Evolutionary conservation across 2,113 vertebrate genomes (phyloP).

Genomic region (Istiophorus platypterus): DNA sequence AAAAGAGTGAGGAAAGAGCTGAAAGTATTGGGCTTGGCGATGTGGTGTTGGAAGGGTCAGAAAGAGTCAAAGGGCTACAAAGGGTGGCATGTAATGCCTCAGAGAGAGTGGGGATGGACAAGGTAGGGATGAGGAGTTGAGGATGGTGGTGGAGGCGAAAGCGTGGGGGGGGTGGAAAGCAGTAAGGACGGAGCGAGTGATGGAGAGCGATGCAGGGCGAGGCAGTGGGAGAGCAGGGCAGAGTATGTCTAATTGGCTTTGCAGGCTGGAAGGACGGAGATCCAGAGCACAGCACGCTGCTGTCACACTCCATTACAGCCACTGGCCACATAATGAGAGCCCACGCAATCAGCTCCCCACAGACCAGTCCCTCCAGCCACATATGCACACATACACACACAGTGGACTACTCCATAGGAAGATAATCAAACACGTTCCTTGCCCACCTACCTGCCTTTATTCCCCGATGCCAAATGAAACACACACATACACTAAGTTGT

Average conservation of each 20-base stretch:
- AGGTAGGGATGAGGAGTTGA: constrained; percentile 31
- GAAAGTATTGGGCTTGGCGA: constrained; percentile 31
- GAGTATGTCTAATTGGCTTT: constrained; percentile 90
- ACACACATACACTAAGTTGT: constrained; percentile 12
- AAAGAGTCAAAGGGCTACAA: constrained; percentile 35
- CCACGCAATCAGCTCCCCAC: constrained; percentile 90
- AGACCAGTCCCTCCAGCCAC: constrained; percentile 80
- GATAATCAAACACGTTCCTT: constrained; percentile 47
- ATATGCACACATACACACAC: constrained; percentile 30
- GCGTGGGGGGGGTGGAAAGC: constrained; percentile 1
- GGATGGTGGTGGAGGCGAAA: not conserved
- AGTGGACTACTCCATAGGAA: constrained; percentile 51
- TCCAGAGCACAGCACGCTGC: constrained; percentile 90
- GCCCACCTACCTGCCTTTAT: constrained; percentile 57
- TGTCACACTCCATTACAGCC: constrained; percentile 96
- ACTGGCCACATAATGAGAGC: constrained; percentile 91
- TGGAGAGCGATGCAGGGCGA: constrained; percentile 55
- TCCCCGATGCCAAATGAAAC: constrained; percentile 46
- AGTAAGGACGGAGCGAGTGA: constrained; percentile 51
- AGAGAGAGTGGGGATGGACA: constrained; percentile 24
- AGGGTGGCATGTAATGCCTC: constrained; percentile 15
- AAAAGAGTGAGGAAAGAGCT: constrained; percentile 37
- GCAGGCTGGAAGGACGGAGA: constrained; percentile 88
- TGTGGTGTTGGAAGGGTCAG: constrained; percentile 29
- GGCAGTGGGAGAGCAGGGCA: constrained; percentile 63